Percentiles rank a stretch among this genome's conserved stretches.
Conservation (phyloP, 1,140 invertebrate species). For the Potamilus streckersoni region DNA sequence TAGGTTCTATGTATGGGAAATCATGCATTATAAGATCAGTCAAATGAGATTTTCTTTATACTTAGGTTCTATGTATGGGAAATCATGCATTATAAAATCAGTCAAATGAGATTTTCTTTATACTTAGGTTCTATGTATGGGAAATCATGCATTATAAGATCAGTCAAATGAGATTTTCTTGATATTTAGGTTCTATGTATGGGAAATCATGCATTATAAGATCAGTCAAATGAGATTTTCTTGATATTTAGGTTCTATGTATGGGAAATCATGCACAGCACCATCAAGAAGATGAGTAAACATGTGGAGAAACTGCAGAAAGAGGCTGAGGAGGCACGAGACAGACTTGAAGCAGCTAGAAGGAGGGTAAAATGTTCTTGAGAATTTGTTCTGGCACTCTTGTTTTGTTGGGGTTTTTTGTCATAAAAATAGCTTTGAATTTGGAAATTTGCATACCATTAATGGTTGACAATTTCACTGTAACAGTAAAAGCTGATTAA, state of each 20-base stretch:
- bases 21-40: conserved; percentile 84
- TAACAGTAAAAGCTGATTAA: no score
- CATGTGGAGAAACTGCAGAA: conserved; percentile 88
- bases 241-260: conserved; percentile 80
- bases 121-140: conserved; percentile 88
- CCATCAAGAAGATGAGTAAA: conserved; percentile 94
- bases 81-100: conserved; percentile 78
- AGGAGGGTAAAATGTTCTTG: conserved; percentile 45
- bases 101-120: conserved; percentile 3
- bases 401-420: no score
- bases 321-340: conserved; percentile 88
- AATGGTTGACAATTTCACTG: no score
- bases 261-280: conserved; percentile 98
- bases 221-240: background rate
- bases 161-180: background rate
- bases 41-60: conserved; percentile 9
- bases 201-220: conserved; percentile 89
- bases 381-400: no score
- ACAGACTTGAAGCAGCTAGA: conserved; percentile 68
- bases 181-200: conserved; percentile 83
- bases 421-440: no score
- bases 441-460: no score
- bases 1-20: conserved; percentile 96
- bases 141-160: conserved; percentile 84
- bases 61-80: conserved; percentile 94